Conservation (phyloP, 2,888 invertebrate species). For the Pimpla rufipes region DNA sequence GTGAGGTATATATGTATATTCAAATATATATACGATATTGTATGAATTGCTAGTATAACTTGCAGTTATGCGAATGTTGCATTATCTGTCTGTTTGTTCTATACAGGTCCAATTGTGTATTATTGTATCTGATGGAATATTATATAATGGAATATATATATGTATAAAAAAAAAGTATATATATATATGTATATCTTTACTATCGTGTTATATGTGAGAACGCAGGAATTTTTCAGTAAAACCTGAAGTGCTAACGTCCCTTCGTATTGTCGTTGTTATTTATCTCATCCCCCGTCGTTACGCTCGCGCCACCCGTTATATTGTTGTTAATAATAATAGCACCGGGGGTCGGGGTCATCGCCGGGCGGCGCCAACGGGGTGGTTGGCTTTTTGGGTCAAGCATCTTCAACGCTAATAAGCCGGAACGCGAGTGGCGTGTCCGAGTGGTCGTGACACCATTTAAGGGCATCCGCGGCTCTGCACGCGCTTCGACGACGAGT, state of each 20-base stretch:
- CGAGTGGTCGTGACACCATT: slow-evolving; percentile 73
- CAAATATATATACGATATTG: slow-evolving; percentile 74
- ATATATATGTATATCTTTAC: slow-evolving; percentile 66
- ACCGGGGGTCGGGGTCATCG: slow-evolving; percentile 38
- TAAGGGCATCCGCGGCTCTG: slow-evolving; percentile 45
- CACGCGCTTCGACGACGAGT: neutral
- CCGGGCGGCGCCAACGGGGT: slow-evolving; percentile 8
- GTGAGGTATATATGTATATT: slow-evolving; percentile 71
- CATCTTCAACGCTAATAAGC: slow-evolving; percentile 78
- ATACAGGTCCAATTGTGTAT: slow-evolving; percentile 82
- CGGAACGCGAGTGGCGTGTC: slow-evolving; percentile 71
- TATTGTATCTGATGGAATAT: slow-evolving; percentile 83
- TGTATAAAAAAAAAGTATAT: slow-evolving; percentile 61
- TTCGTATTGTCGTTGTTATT: slow-evolving; percentile 56
- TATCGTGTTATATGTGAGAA: slow-evolving; percentile 69
- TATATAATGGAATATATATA: slow-evolving; percentile 79
- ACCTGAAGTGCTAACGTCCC: slow-evolving; percentile 66
- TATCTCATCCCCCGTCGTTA: slow-evolving; percentile 27
- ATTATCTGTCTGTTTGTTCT: slow-evolving; percentile 83
- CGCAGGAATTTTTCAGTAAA: slow-evolving; percentile 67
- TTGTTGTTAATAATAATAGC: slow-evolving; percentile 37
- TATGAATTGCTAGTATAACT: slow-evolving; percentile 80
- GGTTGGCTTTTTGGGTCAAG: slow-evolving; percentile 77
- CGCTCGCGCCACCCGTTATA: slow-evolving; percentile 44
- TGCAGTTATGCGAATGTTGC: slow-evolving; percentile 81